Evolutionary conservation across 2,113 vertebrate species (phyloP).

Genomic region (Melanerpes aurifrons): DNA sequence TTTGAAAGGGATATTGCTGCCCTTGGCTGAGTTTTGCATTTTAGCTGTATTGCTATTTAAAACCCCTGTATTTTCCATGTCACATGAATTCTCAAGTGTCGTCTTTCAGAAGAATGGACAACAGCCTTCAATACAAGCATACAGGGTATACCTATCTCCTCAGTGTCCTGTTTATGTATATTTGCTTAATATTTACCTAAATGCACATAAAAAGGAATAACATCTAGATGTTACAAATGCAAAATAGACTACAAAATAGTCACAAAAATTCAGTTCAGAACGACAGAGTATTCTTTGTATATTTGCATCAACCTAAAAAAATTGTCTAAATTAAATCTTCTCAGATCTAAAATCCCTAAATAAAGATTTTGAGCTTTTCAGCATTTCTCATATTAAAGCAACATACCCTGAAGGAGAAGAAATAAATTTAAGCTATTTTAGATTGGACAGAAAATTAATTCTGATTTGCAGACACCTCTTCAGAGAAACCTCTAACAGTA

Average conservation of each 20-base stretch:
- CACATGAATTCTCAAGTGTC: neutral
- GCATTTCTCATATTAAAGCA: neutral
- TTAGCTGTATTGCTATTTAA: slow-evolving; percentile 50
- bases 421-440: slow-evolving; percentile 14
- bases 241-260: neutral
- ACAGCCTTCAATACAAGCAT: neutral
- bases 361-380: neutral
- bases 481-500: neutral
- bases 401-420: neutral
- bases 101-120: slow-evolving; percentile 23
- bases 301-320: neutral
- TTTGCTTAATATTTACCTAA: neutral
- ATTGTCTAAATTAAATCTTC: neutral
- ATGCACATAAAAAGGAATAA: neutral
- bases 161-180: neutral
- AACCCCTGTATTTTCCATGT: slow-evolving; percentile 43
- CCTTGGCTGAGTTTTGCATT: slow-evolving; percentile 43
- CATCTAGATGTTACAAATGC: neutral
- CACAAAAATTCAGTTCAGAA: neutral
- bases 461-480: slow-evolving; percentile 5
- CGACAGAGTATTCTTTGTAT: neutral
- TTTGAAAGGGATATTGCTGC: slow-evolving; percentile 28
- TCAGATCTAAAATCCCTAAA: neutral
- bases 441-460: neutral
- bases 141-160: neutral